phyloP scores from a whole-genome alignment of 1,140 invertebrate genomes.

The Phymorhynchus buccinoides region DNA sequence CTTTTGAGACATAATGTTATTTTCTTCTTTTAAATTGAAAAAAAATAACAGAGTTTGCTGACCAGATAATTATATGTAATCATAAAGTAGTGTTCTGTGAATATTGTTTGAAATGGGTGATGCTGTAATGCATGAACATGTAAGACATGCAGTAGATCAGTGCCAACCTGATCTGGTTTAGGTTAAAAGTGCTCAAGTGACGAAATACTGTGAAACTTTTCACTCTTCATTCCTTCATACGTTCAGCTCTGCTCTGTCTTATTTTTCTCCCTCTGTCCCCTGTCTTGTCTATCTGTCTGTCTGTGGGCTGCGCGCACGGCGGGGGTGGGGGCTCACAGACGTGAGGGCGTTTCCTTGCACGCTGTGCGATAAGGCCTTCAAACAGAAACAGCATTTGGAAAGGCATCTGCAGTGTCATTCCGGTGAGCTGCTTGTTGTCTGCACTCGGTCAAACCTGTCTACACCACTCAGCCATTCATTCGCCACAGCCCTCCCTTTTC shows the following conservation, averaged over 20 bases:
- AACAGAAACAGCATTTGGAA: constrained; percentile 39
- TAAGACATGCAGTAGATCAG: too few species aligned
- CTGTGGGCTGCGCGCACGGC: not conserved
- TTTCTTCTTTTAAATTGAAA: too few species aligned
- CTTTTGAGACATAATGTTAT: too few species aligned
- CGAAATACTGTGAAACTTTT: not conserved
- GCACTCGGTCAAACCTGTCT: not conserved
- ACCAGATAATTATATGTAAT: too few species aligned
- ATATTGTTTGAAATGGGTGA: too few species aligned
- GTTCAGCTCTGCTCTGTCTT: not conserved
- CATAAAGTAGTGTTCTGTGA: too few species aligned
- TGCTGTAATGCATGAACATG: too few species aligned
- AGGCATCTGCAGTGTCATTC: constrained; percentile 32
- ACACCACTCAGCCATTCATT: not conserved
- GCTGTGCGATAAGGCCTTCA: constrained; percentile 39
- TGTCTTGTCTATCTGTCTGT: not conserved
- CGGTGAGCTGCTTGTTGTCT: constrained; percentile 22
- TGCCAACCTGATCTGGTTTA: too few species aligned
- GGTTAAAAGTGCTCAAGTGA: not conserved
- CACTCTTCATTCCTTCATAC: not conserved
- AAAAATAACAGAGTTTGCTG: too few species aligned
- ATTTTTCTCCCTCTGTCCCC: not conserved
- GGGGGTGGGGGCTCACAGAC: not conserved
- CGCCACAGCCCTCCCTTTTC: not conserved
- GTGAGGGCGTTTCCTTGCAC: constrained; percentile 32